Percentiles rank a stretch among this genome's conserved stretches.
phyloP scores from a whole-genome alignment of 2,888 invertebrate species.

The Mythimna lalbum region DNA sequence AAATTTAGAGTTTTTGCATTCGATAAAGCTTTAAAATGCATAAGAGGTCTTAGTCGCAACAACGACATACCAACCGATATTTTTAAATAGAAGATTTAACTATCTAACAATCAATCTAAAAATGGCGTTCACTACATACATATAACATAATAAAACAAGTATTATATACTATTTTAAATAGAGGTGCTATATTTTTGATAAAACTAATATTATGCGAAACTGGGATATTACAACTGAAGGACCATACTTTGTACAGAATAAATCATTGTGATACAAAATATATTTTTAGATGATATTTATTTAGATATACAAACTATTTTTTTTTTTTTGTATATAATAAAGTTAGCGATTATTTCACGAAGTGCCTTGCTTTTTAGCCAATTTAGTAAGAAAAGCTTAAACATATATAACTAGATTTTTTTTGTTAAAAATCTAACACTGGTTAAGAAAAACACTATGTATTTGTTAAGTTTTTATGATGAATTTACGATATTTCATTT shows the following conservation, averaged over 20 bases:
- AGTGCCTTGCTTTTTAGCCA: conserved; percentile 79
- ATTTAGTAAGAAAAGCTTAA: conserved; percentile 66
- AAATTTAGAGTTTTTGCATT: too few relatives aligned
- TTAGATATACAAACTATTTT: conserved; percentile 69
- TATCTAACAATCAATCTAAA: conserved; percentile 9
- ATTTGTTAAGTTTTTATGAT: conserved; percentile 80
- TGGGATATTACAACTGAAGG: conserved; percentile 73
- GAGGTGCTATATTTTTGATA: conserved; percentile 75
- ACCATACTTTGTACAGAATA: conserved; percentile 80
- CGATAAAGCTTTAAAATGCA: too few relatives aligned
- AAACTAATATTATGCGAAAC: conserved; percentile 57
- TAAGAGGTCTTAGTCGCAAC: too few relatives aligned
- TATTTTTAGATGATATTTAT: conserved; percentile 86
- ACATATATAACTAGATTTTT: conserved; percentile 67
- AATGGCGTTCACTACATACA: conserved; percentile 17
- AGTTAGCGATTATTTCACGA: conserved; percentile 65
- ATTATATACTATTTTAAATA: conserved; percentile 66
- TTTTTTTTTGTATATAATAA: conserved; percentile 74
- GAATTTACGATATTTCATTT: conserved; percentile 75
- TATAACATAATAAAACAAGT: conserved; percentile 59
- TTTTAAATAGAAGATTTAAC: conserved; percentile 11
- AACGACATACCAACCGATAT: background rate
- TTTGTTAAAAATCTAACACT: conserved; percentile 78
- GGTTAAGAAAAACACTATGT: conserved; percentile 78
- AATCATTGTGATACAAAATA: conserved; percentile 82